Base-by-base conservation (phyloP, 2,797 vertebrate genomes). In the Schizopygopsis malacanthus region DNA sequence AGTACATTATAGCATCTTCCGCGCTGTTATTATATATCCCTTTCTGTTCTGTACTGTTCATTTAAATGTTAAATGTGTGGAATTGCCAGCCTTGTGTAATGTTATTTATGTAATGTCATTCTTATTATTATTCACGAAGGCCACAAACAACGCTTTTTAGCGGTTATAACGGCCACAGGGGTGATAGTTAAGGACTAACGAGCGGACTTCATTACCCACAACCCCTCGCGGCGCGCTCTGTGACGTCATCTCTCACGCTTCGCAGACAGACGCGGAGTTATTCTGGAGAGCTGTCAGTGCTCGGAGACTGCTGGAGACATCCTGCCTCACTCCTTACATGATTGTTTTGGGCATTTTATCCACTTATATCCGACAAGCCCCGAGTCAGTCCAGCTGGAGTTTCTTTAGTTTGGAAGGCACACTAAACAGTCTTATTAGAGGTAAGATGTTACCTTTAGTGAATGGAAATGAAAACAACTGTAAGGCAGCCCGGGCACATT, bases 391-490 rank as follows among this genome's bases (percentile, higher is more conserved):
- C 61, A 3, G 22, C 82, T 54, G 82, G 82, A 83, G 72, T 41
- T 13, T 25, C 45, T 77, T 52, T 77, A 84, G 37, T 77, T 54
- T 77, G 72, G 47, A 83, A 41, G 81, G 25, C 54, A 33, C 50
- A 54, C 69, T 72, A 37, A 45, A 83, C 63, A 61, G 25, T 71
- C 28, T 76, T 16, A 67, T 67, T 84, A 69, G 82, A 84, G 82
- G 82, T 84, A 84, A 84, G 82, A 33, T 77, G 56, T 76, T 77
- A 15, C 61, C 73, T 84, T 83, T 18, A 76, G 71, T 65, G 43
- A 65, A 76, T 39, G 43, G 13, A 83, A 61, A 20, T 39, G 18
- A 65, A 76, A 70, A 20, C 33, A 52, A 52, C 13, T 83, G 12
- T 20, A 73, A 73, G 22, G 20, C 63, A 69, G 16, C 18, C 43